These are phyloP conservation scores for Oscheius sp. DNA, from an alignment of 2,888 invertebrate genomes.

Conservation along the genomic window DNA sequence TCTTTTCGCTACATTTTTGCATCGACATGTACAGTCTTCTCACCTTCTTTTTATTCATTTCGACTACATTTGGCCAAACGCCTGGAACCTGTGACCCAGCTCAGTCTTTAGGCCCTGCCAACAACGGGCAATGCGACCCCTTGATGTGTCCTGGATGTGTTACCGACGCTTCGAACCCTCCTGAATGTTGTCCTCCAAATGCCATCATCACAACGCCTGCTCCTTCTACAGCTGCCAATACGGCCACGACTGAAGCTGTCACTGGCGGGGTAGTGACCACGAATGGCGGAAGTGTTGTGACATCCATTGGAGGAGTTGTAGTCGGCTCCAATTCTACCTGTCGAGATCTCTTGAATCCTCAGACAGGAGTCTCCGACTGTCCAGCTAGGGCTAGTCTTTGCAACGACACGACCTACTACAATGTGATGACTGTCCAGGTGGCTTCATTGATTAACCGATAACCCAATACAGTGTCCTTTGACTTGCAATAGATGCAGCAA, in stretches of 20 bases:
- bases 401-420: conserved; percentile 5
- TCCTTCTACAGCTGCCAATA: neutral
- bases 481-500: no score
- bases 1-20: no score
- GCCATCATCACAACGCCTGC: neutral
- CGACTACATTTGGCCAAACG: neutral
- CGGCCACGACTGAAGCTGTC: neutral
- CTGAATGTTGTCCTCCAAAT: neutral
- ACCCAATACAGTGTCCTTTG: no score
- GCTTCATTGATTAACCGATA: no score
- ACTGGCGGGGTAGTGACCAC: neutral
- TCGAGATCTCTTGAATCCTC: neutral
- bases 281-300: neutral
- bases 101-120: neutral
- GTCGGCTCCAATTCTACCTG: neutral
- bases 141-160: no score
- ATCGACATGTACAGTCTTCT: neutral
- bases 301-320: neutral
- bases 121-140: no score
- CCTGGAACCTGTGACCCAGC: neutral
- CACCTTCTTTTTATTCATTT: neutral
- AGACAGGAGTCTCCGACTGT: conserved; percentile 4
- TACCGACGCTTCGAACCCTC: no score
- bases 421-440: conserved; percentile 11
- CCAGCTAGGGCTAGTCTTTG: conserved; percentile 4